Base-by-base conservation (phyloP, 1,140 invertebrate species). In the Batillaria attramentaria region DNA sequence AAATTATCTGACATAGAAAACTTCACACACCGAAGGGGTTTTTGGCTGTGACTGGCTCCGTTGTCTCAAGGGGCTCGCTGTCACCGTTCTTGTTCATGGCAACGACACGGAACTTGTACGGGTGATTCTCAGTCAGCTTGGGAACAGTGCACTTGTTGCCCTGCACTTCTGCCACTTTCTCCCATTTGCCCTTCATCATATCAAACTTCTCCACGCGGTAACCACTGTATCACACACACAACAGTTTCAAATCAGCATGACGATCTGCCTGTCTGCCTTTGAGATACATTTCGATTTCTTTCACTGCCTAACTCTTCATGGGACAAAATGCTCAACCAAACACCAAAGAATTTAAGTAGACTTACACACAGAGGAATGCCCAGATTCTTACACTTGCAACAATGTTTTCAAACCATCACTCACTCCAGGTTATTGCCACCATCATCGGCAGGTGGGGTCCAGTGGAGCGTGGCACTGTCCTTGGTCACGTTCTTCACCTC, bases 41-140 rank as follows among this genome's bases (percentile, higher is more conserved):
- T 91, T 98, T 99, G 3, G 97, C 97, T 42, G 96, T 92, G 13
- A 98, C 95, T 20, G 97, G 95, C 88, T 95, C 96, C 83, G 97
- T 97, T 0, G 97, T 87, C 89, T 98, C 96, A 24, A 99, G 90
- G 28, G 97, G 96, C 84, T 99, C 97, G 20, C 97, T 98, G 16
- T 98, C 92, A 0, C 98, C 98, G 85, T 99, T 98, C 83, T 98
- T 97, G 92, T 99, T 99, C 90, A 99, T 97, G 62, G 98, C 98
- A 65, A 83, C 75, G 66, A 99, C 95, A 89, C 97, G 94, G 92
- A 99, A 98, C 86, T 95, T 92, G 85, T 97, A 96, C 89, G 97
- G 95, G 80, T 95, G 95, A 85, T 95, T 96, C 87, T 97, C 96
- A 87, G 95, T 96, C n/a, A 99, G 92, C 89, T 98, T 98, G n/a